These are phyloP conservation scores for Pseudococcus jackbeardsleyi DNA, from an alignment of 2,888 invertebrate species.

Conservation along the genomic window DNA sequence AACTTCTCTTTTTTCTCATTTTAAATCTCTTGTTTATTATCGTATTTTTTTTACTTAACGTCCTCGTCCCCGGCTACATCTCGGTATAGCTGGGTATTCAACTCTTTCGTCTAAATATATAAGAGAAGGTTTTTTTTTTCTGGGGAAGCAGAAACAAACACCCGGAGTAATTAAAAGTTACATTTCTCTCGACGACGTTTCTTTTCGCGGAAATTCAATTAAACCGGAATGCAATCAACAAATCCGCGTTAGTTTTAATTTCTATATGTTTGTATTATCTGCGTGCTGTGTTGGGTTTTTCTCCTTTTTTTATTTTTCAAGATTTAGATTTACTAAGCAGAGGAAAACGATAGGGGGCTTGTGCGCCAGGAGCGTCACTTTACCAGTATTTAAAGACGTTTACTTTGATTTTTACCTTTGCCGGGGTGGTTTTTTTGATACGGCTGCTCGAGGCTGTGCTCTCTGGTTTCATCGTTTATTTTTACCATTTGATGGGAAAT, in stretches of 20 bases:
- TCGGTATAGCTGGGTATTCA: not conserved
- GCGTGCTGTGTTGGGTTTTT: not conserved
- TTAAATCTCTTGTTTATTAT: constrained; percentile 46
- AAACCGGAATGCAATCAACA: constrained; percentile 62
- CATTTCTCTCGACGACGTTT: constrained; percentile 51
- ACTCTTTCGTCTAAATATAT: not conserved
- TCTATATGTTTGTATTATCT: constrained; percentile 3
- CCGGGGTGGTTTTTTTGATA: not conserved
- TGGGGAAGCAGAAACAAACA: constrained; percentile 46
- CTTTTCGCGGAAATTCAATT: constrained; percentile 61
- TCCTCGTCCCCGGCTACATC: not conserved
- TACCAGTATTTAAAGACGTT: not conserved
- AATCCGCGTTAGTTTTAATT: constrained; percentile 57
- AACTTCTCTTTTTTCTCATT: constrained; percentile 39
- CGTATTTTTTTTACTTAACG: constrained; percentile 30
- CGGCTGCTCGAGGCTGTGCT: not conserved
- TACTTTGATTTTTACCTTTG: constrained; percentile 22
- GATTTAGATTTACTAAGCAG: too few species aligned
- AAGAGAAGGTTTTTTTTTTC: not conserved
- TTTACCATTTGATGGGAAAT: constrained; percentile 8
- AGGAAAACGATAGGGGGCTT: too few species aligned
- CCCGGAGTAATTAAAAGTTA: constrained; percentile 55
- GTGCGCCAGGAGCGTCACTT: not conserved
- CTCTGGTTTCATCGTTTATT: not conserved
- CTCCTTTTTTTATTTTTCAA: not conserved